phyloP scores from a whole-genome alignment of 2,888 invertebrate species.

The Leistus spinibarbis region DNA sequence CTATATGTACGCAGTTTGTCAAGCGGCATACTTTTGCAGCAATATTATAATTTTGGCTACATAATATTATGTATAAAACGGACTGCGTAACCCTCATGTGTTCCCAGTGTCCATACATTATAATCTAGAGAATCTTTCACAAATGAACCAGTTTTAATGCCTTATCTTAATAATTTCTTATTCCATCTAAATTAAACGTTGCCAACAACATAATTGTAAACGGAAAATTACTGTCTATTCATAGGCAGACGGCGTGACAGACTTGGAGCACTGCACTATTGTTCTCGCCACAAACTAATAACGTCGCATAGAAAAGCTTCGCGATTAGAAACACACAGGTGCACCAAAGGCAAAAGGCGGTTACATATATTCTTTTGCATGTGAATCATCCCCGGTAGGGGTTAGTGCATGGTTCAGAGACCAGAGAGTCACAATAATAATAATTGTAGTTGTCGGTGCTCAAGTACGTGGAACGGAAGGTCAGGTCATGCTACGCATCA shows the following conservation, averaged over 20 bases:
- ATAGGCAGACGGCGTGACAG: constrained; percentile 20
- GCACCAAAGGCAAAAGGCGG: background rate
- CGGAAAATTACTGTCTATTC: constrained; percentile 1
- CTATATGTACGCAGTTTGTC: too few relatives aligned
- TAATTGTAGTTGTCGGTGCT: background rate
- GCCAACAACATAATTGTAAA: constrained; percentile 2
- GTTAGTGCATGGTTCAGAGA: background rate
- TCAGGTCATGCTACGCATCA: background rate
- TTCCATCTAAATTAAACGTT: background rate
- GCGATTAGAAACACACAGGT: constrained; percentile 8
- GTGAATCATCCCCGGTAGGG: background rate
- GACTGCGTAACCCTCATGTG: too few relatives aligned
- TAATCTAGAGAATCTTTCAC: background rate
- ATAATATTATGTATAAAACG: too few relatives aligned
- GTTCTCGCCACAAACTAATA: constrained; percentile 2
- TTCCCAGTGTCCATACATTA: background rate
- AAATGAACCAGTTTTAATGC: background rate
- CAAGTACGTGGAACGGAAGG: constrained; percentile 8
- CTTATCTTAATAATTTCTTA: background rate
- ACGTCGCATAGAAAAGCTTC: background rate
- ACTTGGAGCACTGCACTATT: constrained; percentile 3
- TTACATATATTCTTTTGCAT: background rate
- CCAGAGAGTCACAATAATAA: background rate
- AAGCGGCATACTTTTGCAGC: too few relatives aligned
- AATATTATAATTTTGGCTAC: too few relatives aligned